Evolutionary conservation across 2,113 vertebrate species (phyloP).

Genomic region (Heloderma charlesbogerti): DNA sequence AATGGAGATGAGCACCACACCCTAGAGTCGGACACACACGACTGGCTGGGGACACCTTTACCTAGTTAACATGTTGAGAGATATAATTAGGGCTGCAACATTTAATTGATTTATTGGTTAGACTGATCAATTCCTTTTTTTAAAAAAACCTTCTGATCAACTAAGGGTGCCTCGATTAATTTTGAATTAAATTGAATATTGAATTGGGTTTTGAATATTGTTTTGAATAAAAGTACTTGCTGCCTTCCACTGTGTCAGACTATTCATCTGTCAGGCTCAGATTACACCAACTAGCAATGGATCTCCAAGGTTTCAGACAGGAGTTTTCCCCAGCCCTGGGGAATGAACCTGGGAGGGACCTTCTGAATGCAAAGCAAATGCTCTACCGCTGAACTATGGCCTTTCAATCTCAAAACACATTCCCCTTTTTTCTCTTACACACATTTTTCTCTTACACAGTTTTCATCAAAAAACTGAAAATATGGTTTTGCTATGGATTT

Average conservation of each 20-base stretch:
- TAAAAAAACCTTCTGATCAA: background rate
- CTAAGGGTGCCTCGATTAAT: background rate
- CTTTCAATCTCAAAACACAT: background rate
- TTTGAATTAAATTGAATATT: too few species aligned
- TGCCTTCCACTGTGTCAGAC: background rate
- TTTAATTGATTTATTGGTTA: background rate
- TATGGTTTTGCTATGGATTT: background rate
- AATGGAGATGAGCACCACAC: too few species aligned
- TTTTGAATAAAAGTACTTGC: too few species aligned
- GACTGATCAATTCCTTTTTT: background rate
- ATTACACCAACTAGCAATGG: background rate
- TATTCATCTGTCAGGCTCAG: background rate
- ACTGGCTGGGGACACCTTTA: too few species aligned
- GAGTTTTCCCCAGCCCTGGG: background rate
- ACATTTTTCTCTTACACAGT: background rate
- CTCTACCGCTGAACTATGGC: background rate
- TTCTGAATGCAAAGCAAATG: background rate
- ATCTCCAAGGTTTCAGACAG: background rate
- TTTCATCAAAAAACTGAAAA: background rate
- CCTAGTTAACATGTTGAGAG: slow-evolving; percentile 10
- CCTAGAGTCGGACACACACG: too few species aligned
- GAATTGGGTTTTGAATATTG: too few species aligned
- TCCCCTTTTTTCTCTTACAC: background rate
- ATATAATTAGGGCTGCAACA: background rate
- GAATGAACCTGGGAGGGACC: background rate